Percentiles rank a stretch among this genome's conserved stretches.
Evolutionary conservation across 1,140 invertebrate species (phyloP).

Genomic region (Cydia fagiglandana): DNA sequence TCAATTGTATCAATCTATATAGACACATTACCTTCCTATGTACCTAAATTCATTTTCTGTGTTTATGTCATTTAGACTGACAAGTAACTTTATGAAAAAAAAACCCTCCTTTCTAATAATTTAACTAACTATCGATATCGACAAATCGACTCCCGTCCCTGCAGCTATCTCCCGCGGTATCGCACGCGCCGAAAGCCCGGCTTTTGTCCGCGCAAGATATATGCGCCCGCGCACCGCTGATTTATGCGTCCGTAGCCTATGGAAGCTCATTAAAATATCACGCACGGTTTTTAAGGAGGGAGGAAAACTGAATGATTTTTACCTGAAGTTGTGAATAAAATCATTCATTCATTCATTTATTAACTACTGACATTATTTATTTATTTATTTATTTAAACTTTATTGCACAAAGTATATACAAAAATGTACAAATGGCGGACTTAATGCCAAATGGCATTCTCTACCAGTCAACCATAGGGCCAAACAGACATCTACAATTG

Average conservation of each 20-base stretch:
- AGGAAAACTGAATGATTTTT: not conserved
- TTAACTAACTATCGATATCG: not conserved
- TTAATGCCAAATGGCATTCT: too few species aligned
- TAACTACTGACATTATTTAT: too few species aligned
- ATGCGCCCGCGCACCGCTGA: conserved; percentile 8
- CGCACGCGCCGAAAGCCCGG: conserved; percentile 16
- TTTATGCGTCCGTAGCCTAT: conserved; percentile 18
- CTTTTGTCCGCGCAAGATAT: conserved; percentile 16
- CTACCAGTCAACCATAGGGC: too few species aligned
- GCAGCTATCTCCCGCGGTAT: conserved; percentile 3
- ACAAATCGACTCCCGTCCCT: not conserved
- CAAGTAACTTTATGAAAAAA: too few species aligned
- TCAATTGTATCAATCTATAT: too few species aligned
- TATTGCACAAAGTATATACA: too few species aligned
- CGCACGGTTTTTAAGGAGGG: not conserved
- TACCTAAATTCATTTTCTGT: too few species aligned
- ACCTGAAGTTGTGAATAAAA: not conserved
- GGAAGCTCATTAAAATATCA: conserved; percentile 17
- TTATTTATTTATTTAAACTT: too few species aligned
- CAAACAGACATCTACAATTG: too few species aligned
- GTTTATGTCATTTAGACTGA: too few species aligned
- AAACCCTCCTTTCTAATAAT: not conserved
- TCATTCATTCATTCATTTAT: not conserved
- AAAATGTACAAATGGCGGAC: too few species aligned
- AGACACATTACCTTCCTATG: too few species aligned